phyloP scores from a whole-genome alignment of 2,797 vertebrate species.

The Sorex maritimensis region DNA sequence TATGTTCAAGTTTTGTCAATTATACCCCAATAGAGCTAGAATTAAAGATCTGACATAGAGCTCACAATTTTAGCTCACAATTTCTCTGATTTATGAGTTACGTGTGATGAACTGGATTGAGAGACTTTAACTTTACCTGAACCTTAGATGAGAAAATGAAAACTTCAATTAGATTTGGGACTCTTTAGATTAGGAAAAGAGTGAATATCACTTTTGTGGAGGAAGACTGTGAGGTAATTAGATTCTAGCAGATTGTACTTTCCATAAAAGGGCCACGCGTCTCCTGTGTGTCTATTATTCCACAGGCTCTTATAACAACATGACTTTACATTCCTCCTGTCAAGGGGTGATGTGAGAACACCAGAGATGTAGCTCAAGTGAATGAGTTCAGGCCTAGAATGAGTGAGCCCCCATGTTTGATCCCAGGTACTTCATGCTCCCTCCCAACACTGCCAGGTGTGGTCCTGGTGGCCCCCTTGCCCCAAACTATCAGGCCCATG shows the following conservation, averaged over 20 bases:
- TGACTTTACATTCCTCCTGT: background rate
- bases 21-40: background rate
- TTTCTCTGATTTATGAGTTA: background rate
- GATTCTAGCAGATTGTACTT: background rate
- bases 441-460: no score
- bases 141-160: background rate
- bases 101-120: background rate
- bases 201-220: background rate
- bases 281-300: background rate
- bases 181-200: background rate
- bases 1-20: constrained; percentile 18
- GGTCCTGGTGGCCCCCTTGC: no score
- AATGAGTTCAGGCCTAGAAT: no score
- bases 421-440: no score
- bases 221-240: background rate
- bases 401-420: no score
- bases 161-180: constrained; percentile 2
- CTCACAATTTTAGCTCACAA: background rate
- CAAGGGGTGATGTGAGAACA: background rate
- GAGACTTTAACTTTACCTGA: background rate
- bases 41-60: background rate
- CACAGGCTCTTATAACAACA: background rate
- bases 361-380: no score
- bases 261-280: background rate
- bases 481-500: no score